phyloP scores from a whole-genome alignment of 2,113 vertebrate genomes.

The Falcunculus frontatus region DNA sequence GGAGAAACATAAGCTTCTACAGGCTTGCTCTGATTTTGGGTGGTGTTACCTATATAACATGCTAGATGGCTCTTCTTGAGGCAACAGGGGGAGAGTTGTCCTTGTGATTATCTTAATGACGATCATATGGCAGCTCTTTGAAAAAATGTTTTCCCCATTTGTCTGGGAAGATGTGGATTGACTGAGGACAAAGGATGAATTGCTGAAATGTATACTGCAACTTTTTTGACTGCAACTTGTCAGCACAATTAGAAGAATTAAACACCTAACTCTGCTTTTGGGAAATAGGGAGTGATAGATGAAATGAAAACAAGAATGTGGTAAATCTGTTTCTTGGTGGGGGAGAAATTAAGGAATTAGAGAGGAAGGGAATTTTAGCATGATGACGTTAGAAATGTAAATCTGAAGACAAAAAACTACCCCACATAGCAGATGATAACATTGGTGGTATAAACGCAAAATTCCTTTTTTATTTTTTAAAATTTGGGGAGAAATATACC shows the following conservation, averaged over 20 bases:
- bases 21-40: background rate
- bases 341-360: background rate
- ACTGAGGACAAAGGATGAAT: background rate
- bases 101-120: background rate
- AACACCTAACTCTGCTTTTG: background rate
- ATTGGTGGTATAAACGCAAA: background rate
- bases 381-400: background rate
- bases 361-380: background rate
- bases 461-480: background rate
- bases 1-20: background rate
- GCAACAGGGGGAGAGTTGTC: background rate
- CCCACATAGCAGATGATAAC: background rate
- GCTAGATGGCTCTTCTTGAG: background rate
- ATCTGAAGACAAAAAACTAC: background rate
- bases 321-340: background rate
- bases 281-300: background rate
- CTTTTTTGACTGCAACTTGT: background rate
- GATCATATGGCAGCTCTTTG: background rate
- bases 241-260: background rate
- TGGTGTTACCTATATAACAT: background rate
- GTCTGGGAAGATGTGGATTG: background rate
- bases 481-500: background rate
- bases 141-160: background rate
- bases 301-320: background rate
- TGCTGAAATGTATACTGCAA: background rate